Percentiles rank a stretch among this genome's conserved stretches.
Conservation (phyloP, 2,113 vertebrate genomes). For the Ornithorhynchus anatinus region DNA sequence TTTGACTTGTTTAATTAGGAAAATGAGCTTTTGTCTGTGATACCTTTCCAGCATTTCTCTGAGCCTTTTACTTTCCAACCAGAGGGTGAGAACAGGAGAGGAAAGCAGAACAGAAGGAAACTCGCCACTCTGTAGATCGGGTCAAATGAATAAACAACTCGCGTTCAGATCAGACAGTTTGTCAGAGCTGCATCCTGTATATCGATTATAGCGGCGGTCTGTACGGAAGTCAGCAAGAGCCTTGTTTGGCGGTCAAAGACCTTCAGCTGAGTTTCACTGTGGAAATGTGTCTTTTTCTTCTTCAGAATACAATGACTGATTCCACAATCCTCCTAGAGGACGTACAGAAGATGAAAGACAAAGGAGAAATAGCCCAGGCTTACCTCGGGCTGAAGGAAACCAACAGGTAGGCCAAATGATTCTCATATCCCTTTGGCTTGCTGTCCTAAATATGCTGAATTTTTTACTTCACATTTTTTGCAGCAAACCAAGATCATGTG, state of each 20-base stretch:
- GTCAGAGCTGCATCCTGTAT: background rate
- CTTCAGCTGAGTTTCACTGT: conserved; percentile 1
- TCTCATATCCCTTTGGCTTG: conserved; percentile 3
- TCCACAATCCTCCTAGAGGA: conserved; percentile 86
- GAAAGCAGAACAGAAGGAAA: background rate
- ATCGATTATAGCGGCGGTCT: too few relatives aligned
- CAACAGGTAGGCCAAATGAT: conserved; percentile 80
- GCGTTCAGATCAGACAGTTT: background rate
- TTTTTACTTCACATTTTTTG: background rate
- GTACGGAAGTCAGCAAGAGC: background rate
- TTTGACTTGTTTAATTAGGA: conserved; percentile 5
- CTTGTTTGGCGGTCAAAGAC: background rate
- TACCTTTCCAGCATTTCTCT: background rate
- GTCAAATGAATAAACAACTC: background rate
- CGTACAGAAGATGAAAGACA: conserved; percentile 94
- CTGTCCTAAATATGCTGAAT: background rate
- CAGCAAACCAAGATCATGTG: background rate
- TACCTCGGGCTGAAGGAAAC: conserved; percentile 97
- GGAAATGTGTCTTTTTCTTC: conserved; percentile 25
- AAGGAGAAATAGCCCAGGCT: conserved; percentile 93
- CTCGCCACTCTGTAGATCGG: background rate
- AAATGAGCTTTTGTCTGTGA: conserved; percentile 3
- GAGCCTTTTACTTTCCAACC: background rate
- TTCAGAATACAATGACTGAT: conserved; percentile 96
- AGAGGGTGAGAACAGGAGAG: background rate